Conservation (phyloP, 2,113 vertebrate genomes). For the Otis tarda region DNA sequence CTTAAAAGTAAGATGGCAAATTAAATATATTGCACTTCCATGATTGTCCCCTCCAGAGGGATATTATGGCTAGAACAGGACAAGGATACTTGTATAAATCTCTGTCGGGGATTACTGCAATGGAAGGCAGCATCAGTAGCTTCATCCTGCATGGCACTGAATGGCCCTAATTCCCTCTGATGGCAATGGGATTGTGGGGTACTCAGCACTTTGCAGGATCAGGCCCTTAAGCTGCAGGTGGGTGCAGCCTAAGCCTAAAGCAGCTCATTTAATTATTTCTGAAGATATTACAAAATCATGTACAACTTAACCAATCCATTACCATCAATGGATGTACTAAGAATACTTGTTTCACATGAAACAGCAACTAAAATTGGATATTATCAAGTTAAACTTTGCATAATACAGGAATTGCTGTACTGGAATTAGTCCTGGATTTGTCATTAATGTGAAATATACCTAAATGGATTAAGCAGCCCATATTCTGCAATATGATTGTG, state of each 20-base stretch:
- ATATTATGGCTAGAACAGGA: neutral
- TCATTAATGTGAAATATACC: conserved; percentile 20
- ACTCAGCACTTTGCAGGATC: neutral
- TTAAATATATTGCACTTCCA: neutral
- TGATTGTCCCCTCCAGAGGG: neutral
- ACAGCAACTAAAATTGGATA: neutral
- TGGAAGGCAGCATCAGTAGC: neutral
- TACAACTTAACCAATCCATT: neutral
- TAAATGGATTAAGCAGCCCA: neutral
- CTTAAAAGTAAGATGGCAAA: neutral
- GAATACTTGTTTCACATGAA: conserved; percentile 15
- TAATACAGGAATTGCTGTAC: neutral
- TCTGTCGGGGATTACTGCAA: neutral
- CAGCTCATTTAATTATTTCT: conserved; percentile 33
- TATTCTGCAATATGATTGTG: conserved; percentile 4
- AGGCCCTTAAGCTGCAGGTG: neutral
- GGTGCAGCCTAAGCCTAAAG: neutral
- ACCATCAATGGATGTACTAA: conserved; percentile 13
- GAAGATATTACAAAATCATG: conserved; percentile 48
- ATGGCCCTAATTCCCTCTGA: neutral
- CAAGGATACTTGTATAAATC: neutral
- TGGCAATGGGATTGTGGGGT: neutral
- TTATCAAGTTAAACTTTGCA: conserved; percentile 24
- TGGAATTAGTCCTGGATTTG: conserved; percentile 24
- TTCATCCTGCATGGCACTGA: neutral